Base-by-base conservation (phyloP, 2,797 vertebrate genomes). In the Ceryle rudis region DNA sequence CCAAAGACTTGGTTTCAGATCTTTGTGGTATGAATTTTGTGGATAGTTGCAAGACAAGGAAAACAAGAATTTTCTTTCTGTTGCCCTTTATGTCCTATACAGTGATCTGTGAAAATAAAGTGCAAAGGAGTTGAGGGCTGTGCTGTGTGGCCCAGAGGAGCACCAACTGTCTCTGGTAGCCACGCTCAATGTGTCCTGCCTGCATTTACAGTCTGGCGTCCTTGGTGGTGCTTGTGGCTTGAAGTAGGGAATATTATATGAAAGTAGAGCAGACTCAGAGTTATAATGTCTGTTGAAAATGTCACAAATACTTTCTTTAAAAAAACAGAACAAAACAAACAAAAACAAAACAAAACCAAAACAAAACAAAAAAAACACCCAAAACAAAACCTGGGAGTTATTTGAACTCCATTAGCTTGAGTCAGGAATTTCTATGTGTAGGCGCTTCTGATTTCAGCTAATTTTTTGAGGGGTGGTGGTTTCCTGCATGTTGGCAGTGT, bases 141-240 rank as follows among this genome's bases (percentile, higher is more conserved):
- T 46, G 1, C 41, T 69, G 6, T 7, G 23, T 26, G 23, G 8
- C 11, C 3, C 0, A 0, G 65, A 60, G 8, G 52, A 21, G 26
- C 9, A 21, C 31, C 33, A 15, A 22, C 17, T 72, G 41, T 54
- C 37, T 49, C 66, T 11, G 14, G 46, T 58, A 60, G 62, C 14
- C 2, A 0, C 9, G 28, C 17, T 44, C 60, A 17, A 0, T 42
- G 12, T 54, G 39, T 83, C 60, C 26, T 54, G 18, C 33, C 14
- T 69, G 65, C 14, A 4, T 22, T 62, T 46, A 4, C 6, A 21
- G 5, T 13, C 73, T 78, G 61, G 5, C 37, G 82, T 71, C 11
- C 7, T 39, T 54, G 14, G 7, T 72, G 54, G 14, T 91, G n/a
- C 69, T 91, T 86, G 28, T 37, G 11, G 20, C 69, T 92, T 86